A percentile compares a stretch with the other conserved stretches of the same genome.
These are phyloP conservation scores for Petroica traversi DNA, from an alignment of 2,113 vertebrate species.

Conservation along the genomic window DNA sequence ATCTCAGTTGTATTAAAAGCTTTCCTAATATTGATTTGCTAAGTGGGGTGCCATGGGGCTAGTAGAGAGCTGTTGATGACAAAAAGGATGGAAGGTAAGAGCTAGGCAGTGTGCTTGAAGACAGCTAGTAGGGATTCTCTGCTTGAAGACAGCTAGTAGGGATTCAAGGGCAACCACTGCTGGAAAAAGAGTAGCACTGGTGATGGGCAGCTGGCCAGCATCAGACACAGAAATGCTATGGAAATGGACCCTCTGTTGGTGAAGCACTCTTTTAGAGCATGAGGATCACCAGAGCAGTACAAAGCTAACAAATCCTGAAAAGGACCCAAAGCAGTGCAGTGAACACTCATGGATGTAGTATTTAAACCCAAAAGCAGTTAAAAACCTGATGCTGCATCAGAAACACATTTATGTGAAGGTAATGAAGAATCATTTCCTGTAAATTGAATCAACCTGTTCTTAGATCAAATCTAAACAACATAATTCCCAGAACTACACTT, in stretches of 20 bases:
- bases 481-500: not conserved
- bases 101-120: not conserved
- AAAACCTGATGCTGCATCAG: not conserved
- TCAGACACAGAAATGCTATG: not conserved
- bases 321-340: not conserved
- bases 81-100: not conserved
- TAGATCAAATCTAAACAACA: not conserved
- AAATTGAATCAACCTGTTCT: not conserved
- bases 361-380: not conserved
- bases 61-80: not conserved
- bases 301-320: not conserved
- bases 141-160: not conserved
- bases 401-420: not conserved
- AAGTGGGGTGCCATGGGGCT: not conserved
- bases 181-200: not conserved
- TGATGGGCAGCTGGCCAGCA: not conserved
- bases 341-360: not conserved
- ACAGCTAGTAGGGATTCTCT: not conserved
- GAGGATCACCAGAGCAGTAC: not conserved
- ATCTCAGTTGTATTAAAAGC: not conserved
- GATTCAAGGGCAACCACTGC: not conserved
- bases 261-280: not conserved
- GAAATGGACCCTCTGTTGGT: not conserved
- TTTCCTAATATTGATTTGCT: not conserved
- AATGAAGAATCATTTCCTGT: not conserved